phyloP scores from a whole-genome alignment of 2,797 vertebrate species.

The Natrix natrix region DNA sequence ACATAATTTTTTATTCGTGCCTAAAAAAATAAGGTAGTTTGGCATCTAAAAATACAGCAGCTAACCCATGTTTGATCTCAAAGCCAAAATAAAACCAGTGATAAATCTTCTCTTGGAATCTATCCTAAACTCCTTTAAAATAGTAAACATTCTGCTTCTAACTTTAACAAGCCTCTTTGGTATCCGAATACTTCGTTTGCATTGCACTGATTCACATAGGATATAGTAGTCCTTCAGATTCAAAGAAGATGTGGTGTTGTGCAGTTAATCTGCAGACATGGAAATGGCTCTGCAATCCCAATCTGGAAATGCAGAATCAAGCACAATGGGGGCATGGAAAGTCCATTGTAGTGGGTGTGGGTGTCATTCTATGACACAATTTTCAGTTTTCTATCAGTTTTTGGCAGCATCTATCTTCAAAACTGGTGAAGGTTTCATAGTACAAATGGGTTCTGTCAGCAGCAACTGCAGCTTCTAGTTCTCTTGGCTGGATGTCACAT shows the following conservation, averaged over 20 bases:
- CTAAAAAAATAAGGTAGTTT: constrained; percentile 1
- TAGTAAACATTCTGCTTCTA: not conserved
- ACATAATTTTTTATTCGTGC: not conserved
- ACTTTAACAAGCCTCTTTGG: not conserved
- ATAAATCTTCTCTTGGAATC: not conserved
- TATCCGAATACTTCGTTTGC: not conserved
- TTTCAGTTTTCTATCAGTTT: not conserved
- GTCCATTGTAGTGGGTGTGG: not conserved
- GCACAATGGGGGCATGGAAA: not conserved
- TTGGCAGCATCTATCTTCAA: not conserved
- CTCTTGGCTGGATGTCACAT: not conserved
- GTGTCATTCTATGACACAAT: not conserved
- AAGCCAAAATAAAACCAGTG: not conserved
- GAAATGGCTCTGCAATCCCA: not conserved
- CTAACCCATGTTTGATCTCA: not conserved
- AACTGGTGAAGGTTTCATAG: not conserved
- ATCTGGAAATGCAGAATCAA: not conserved
- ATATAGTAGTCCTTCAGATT: not conserved
- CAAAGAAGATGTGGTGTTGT: not conserved
- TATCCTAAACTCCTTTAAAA: not conserved
- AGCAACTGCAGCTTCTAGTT: not conserved
- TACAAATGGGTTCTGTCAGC: not conserved
- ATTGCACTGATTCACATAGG: not conserved
- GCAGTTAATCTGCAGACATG: not conserved
- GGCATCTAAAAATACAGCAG: not conserved